Conservation (phyloP, 2,113 vertebrate species). For the Poecilia latipinna region DNA sequence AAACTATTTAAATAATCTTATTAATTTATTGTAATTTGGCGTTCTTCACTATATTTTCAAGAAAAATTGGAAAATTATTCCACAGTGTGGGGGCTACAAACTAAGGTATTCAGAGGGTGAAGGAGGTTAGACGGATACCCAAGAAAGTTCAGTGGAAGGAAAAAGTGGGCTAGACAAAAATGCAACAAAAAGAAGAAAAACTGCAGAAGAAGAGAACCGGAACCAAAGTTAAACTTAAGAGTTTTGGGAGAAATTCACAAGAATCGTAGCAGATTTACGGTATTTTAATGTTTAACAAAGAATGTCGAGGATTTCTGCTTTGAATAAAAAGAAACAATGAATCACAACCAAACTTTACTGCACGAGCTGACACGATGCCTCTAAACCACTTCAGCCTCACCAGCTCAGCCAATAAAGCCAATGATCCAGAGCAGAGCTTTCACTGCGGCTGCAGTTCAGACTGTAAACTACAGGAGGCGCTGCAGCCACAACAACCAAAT, state of each 20-base stretch:
- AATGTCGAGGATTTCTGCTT: no score
- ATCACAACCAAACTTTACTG: neutral
- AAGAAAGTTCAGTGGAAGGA: neutral
- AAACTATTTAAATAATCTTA: no score
- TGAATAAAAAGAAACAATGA: no score
- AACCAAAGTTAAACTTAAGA: neutral
- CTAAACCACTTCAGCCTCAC: neutral
- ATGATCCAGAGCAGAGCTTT: neutral
- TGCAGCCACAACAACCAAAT: neutral
- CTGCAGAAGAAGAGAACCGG: neutral
- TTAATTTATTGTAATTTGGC: no score
- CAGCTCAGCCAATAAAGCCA: neutral
- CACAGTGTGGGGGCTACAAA: no score
- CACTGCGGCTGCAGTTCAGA: neutral
- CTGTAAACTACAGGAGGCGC: slow-evolving; percentile 20
- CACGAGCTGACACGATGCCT: neutral
- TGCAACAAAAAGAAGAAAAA: neutral
- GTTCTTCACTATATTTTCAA: no score
- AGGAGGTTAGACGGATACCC: no score
- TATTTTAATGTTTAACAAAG: neutral
- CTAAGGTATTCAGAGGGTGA: no score
- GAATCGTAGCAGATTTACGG: neutral
- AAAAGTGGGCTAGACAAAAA: neutral
- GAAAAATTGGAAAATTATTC: no score
- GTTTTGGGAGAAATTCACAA: no score